Evolutionary conservation across 1,140 invertebrate genomes (phyloP), one percentile per base, ranked within the genome.

Genomic region (honey bee (Apis mellifera)): DNA sequence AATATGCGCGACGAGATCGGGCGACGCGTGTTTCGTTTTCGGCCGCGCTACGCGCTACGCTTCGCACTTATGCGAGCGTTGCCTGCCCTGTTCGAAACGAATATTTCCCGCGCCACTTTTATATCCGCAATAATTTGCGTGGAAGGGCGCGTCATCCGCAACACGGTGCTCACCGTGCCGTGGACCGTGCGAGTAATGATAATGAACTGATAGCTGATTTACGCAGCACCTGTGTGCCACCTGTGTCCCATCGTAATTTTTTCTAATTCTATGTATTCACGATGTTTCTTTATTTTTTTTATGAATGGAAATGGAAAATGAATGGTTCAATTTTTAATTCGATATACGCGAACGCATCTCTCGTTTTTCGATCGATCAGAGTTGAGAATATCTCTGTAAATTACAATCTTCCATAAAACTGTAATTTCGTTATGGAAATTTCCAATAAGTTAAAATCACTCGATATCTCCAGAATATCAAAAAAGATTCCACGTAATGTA

Each of bases 1-100:
- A 93, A 92, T 93, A 92, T 91, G 92, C 91, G 85, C 91, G 85
- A 90, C 87, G 87, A 89, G 86, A 86, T 90, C 86, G 87, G 84
- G 70, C 80, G 86, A 62, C 80, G 80, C 85, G 81, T 42, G 32
- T 89, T 89, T 84, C 78, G 78, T 86, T 82, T 26, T 78, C 75
- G 19, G 19, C 73, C 23, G 54, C 57, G 55, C n/a, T n/a, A n/a
- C n/a, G n/a, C n/a, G n/a, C n/a, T 71, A 76, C 75, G 68, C 32
- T 87, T 87, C 73, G 86, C 83, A 87, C 85, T 83, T 88, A 81
- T 62, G 77, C 59, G 79, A 59, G 52, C 69, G 57, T n/a, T n/a
- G n/a, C n/a, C n/a, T 13, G 60, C 15, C 84, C 77, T 72, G 84
- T 84, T 84, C 73, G 69, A 72, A 66, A 81, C 62, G 82, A 42